Conservation (phyloP, 2,113 vertebrate species). For the Rhea americana region DNA sequence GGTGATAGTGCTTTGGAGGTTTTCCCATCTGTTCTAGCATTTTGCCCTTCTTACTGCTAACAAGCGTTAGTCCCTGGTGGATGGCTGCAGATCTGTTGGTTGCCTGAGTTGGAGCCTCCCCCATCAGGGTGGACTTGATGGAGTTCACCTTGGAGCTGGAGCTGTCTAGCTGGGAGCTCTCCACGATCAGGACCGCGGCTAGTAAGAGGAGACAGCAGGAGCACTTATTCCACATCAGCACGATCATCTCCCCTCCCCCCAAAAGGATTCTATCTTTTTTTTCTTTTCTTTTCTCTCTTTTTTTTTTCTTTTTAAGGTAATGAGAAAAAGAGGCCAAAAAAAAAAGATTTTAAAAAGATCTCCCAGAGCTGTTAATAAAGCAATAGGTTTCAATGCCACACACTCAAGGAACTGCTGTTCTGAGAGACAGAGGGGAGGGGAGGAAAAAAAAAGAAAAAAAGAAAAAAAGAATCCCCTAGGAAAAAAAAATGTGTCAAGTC, state of each 20-base stretch:
- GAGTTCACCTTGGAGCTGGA: slow-evolving; percentile 89
- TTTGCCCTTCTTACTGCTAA: slow-evolving; percentile 88
- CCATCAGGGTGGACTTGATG: slow-evolving; percentile 87
- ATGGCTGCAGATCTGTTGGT: slow-evolving; percentile 82
- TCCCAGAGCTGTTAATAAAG: slow-evolving; percentile 19
- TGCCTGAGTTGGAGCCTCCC: slow-evolving; percentile 82
- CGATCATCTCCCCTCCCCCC: slow-evolving; percentile 77
- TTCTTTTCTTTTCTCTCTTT: neutral
- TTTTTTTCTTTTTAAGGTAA: neutral
- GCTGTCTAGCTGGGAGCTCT: slow-evolving; percentile 84
- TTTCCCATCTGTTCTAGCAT: slow-evolving; percentile 85
- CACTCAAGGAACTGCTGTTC: slow-evolving; percentile 21
- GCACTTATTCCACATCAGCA: slow-evolving; percentile 81
- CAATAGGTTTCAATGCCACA: slow-evolving; percentile 26
- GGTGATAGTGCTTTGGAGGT: slow-evolving; percentile 55
- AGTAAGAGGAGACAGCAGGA: slow-evolving; percentile 84
- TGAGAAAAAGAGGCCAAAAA: neutral
- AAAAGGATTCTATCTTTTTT: neutral
- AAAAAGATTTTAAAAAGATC: neutral
- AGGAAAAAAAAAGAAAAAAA: neutral
- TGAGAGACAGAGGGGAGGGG: neutral
- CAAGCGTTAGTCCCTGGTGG: slow-evolving; percentile 76
- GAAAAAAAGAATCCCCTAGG: neutral
- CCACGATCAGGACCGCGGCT: slow-evolving; percentile 84
- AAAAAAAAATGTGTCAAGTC: neutral